These are phyloP conservation scores for Dolichoris vasculosae DNA, from an alignment of 1,140 invertebrate genomes.

Conservation along the genomic window DNA sequence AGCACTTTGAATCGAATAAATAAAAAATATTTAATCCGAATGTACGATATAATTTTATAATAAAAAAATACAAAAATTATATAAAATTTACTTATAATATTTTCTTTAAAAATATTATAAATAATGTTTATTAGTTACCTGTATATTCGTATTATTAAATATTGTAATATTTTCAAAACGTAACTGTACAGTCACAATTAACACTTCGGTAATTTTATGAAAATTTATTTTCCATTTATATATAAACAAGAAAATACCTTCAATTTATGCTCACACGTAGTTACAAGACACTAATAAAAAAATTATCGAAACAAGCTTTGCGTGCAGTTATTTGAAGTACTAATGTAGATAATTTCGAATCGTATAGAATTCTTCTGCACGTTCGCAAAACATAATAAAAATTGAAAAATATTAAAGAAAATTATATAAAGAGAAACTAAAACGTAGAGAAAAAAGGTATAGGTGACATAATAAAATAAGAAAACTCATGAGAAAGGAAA, in stretches of 20 bases:
- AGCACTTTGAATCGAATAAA: too few species aligned
- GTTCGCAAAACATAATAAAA: not conserved
- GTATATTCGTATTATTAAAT: too few species aligned
- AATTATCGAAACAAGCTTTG: constrained; percentile 13
- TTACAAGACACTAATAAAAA: not conserved
- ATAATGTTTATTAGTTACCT: too few species aligned
- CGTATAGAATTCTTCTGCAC: not conserved
- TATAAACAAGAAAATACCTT: not conserved
- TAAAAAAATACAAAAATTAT: too few species aligned
- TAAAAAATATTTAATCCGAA: too few species aligned
- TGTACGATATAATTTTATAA: too few species aligned
- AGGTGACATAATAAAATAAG: not conserved
- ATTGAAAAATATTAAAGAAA: not conserved
- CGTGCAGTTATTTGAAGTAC: not conserved
- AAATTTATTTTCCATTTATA: not conserved
- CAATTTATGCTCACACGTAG: not conserved
- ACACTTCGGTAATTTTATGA: not conserved
- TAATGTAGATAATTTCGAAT: not conserved
- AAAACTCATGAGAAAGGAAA: not conserved
- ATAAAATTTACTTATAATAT: too few species aligned
- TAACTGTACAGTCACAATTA: not conserved
- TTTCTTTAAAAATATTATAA: too few species aligned
- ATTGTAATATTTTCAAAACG: not conserved
- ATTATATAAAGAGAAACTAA: not conserved
- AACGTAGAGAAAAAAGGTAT: not conserved